Evolutionary conservation across 2,888 invertebrate genomes (phyloP).

Genomic region (Thecocarcelia acutangulata): DNA sequence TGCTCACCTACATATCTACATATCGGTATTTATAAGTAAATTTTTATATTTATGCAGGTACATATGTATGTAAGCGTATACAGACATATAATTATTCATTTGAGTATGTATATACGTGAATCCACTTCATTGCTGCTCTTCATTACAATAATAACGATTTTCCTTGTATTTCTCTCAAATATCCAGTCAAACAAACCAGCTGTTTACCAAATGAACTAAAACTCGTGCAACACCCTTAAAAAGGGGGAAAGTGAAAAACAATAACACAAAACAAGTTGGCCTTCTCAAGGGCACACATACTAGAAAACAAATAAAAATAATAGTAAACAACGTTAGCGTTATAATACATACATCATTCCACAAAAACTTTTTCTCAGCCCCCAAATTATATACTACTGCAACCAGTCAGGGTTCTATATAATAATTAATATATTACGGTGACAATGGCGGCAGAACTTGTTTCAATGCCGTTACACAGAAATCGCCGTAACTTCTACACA

Average conservation of each 20-base stretch:
- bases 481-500: slow-evolving; percentile 56
- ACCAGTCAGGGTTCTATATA: slow-evolving; percentile 61
- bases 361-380: slow-evolving; percentile 15
- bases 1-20: no score
- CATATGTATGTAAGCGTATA: no score
- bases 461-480: slow-evolving; percentile 59
- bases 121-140: background rate
- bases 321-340: slow-evolving; percentile 36
- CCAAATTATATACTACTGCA: slow-evolving; percentile 53
- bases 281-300: slow-evolving; percentile 63
- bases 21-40: no score
- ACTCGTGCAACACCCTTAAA: slow-evolving; percentile 44
- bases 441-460: slow-evolving; percentile 57
- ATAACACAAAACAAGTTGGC: slow-evolving; percentile 48
- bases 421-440: slow-evolving; percentile 42
- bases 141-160: slow-evolving; percentile 6
- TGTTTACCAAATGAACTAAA: slow-evolving; percentile 30
- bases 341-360: slow-evolving; percentile 45
- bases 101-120: no score
- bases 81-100: no score
- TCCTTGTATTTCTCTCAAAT: background rate
- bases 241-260: slow-evolving; percentile 20
- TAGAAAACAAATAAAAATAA: slow-evolving; percentile 18
- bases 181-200: slow-evolving; percentile 31
- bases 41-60: no score